Conservation (phyloP, 1,140 invertebrate genomes). For the Drosophila erecta region DNA sequence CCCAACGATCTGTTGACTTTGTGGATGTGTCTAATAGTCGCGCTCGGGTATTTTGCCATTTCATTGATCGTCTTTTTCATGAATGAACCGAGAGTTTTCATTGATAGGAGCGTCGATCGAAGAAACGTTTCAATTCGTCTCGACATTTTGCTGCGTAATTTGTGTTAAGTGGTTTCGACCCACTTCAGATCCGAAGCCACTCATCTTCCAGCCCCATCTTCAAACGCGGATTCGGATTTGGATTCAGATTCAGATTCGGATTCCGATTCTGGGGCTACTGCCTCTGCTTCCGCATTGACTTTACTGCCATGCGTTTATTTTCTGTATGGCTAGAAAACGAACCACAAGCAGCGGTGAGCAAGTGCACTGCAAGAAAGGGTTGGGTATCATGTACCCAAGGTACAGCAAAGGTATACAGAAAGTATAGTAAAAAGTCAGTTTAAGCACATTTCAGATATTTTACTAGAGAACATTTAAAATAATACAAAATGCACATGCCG, state of each 20-base stretch:
- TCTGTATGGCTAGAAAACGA: conserved; percentile 58
- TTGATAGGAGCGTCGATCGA: conserved; percentile 51
- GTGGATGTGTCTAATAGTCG: conserved; percentile 62
- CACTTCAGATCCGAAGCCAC: conserved; percentile 62
- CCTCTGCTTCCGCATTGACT: conserved; percentile 36
- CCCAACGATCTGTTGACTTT: conserved; percentile 66
- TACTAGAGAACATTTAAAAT: background rate
- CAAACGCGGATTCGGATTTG: conserved; percentile 8
- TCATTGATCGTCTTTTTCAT: conserved; percentile 68
- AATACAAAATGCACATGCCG: no score
- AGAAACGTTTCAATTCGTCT: conserved; percentile 77
- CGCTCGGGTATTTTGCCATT: conserved; percentile 61
- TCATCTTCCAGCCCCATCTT: conserved; percentile 4
- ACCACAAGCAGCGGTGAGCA: conserved; percentile 30
- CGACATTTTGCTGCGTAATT: conserved; percentile 84
- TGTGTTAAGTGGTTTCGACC: conserved; percentile 84
- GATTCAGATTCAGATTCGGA: conserved; percentile 5
- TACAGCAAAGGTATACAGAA: background rate
- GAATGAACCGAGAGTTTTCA: conserved; percentile 63
- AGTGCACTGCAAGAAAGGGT: conserved; percentile 2
- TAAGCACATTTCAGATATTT: background rate
- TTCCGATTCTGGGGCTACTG: conserved; percentile 9
- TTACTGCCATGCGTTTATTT: conserved; percentile 1
- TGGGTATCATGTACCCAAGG: no score
- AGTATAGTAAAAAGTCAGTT: no score